A percentile compares a stretch with the other conserved stretches of the same genome.
Evolutionary conservation across 92 coral and sea anemone genomes (phyloP).

Genomic region (Micromussa lordhowensis): DNA sequence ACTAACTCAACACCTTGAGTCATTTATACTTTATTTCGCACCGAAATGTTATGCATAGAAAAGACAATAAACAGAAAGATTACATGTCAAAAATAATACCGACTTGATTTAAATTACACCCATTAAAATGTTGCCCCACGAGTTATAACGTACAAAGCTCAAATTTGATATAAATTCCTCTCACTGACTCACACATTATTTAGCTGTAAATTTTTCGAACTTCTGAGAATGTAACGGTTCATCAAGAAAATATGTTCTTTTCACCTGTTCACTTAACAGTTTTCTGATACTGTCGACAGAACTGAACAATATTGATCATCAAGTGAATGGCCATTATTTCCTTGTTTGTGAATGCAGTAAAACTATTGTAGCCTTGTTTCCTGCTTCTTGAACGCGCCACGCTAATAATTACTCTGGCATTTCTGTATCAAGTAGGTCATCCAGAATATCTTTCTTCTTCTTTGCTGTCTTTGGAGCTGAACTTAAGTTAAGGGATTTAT

Average conservation of each 20-base stretch:
- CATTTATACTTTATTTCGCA: background rate
- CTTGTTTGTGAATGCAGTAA: background rate
- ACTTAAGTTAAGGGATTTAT: slow-evolving; percentile 30
- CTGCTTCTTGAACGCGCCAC: background rate
- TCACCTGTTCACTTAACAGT: background rate
- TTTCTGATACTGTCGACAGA: background rate
- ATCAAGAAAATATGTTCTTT: too few relatives aligned
- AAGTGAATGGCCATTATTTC: background rate
- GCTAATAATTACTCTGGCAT: slow-evolving; percentile 15
- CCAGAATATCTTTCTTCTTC: slow-evolving; percentile 80
- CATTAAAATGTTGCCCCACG: too few relatives aligned
- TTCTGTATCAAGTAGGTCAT: slow-evolving; percentile 65
- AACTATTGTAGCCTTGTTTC: too few relatives aligned
- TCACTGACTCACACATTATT: background rate
- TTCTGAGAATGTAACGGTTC: background rate
- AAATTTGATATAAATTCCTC: background rate
- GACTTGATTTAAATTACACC: too few relatives aligned
- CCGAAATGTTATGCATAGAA: background rate
- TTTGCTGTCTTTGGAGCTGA: slow-evolving; percentile 65
- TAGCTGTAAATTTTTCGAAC: background rate
- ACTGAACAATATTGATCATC: background rate
- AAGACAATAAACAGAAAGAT: too few relatives aligned
- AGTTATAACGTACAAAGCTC: too few relatives aligned
- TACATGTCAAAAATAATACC: too few relatives aligned
- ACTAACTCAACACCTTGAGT: too few relatives aligned